Evolutionary conservation across 2,888 invertebrate genomes (phyloP), one percentile per base, ranked within the genome.

Genomic region (Hylaea fasciaria): DNA sequence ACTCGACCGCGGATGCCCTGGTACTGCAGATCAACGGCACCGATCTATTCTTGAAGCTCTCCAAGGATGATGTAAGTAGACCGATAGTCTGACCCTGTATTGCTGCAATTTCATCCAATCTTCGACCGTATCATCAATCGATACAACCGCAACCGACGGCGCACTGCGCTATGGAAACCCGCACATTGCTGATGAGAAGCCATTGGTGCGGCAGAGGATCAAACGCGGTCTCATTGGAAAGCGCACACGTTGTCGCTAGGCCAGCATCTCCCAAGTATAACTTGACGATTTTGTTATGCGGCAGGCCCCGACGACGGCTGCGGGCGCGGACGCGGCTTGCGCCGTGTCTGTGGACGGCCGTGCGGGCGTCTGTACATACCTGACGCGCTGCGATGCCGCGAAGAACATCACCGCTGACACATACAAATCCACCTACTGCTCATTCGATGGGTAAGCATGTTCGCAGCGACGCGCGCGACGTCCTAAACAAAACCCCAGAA

Each of bases 351-450:
- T 73, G 14, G 70, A 69, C 60, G 78, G 78, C 46, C 71, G 70
- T 48, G 65, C 71, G 1, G 87, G 88, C 35, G 70, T 78, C 48
- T 92, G 92, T 72, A 85, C 86, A 44, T 91, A 92, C 74, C 70
- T 92, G 44, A 81, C 86, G 50, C 79, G 86, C 13, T 91, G 91
- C 66, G 70, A 47, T 39, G 73, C 81, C 29, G 86, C 89, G 5
- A 69, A 65, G 37, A 39, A 62, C 56, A 79, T 88, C 66, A 77
- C 80, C 29, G 70, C 68, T 1, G 77, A 78, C 9, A 51, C 71
- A 10, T 92, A 91, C 78, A 68, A 59, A 29, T 66, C 66, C 28
- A 73, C 77, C 4, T 85, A 85, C 74, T 92, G 92, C 72, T 57
- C 76, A 22, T 76, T 89, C 47, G 75, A 80, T 57, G 83, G 81